Base-by-base conservation (phyloP, 2,888 invertebrate species). In the Glyphotaelius pellucidus region DNA sequence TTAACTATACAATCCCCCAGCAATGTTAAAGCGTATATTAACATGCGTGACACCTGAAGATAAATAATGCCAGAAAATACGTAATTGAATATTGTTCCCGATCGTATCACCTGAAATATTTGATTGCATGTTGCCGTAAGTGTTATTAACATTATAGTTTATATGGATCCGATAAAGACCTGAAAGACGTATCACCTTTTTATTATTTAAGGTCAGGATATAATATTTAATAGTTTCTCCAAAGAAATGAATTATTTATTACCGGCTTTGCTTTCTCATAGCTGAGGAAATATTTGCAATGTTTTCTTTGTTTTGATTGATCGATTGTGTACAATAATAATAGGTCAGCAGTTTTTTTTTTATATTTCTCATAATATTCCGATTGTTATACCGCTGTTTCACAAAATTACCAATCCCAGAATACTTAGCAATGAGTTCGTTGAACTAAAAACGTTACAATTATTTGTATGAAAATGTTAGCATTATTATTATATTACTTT, bases 61-160 rank as follows among this genome's bases (percentile, higher is more conserved):
- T 86, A 86, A 86, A 42, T 86, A 47, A 86, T 35, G 47, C 38
- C 42, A 38, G 86, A 42, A 83, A 83, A n/a, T 42, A 42, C 30
- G 47, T 35, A 42, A 86, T 42, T 30, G 35, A 86, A 86, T 86
- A 42, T 35, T 42, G 42, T 86, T 86, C 0, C 35, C 4, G 86
- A 86, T 86, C 86, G 35, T 86, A 86, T 86, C 86, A 86, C 30
- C 42, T 42, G 86, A 86, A 86, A 86, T 86, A 86, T 86, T 86
- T 42, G 86, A 86, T 86, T 86, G 42, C 86, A 86, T 42, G 86
- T 42, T 86, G 86, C 47, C 86, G 42, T 42, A 35, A 86, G 38
- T 42, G 86, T 47, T 42, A 86, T 86, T 86, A 67, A 86, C 86
- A 86, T 42, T 86, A 25, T 86, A 47, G 42, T 86, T 86, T 86